Evolutionary conservation across 2,797 vertebrate species (phyloP), one percentile per base, ranked within the genome.

Genomic region (Gallinago nigripennis): DNA sequence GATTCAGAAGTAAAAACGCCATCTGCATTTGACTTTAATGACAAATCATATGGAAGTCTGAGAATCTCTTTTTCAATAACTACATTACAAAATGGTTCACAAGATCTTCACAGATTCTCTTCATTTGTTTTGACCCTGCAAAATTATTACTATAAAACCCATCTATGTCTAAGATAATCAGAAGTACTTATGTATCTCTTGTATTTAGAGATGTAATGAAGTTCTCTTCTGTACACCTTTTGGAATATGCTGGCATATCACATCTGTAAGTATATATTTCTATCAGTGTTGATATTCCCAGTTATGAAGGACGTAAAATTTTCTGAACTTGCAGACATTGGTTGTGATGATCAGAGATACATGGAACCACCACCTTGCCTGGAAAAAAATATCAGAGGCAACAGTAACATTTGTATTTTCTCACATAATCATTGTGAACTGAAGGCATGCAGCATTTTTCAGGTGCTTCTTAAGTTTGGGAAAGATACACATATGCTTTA

Each of bases 1-100:
- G 58, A 88, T 95, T 92, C 91, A 90, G 78, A 95, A 96, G 76
- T 88, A 76, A 94, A 92, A 96, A 9, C 57, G 93, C 57, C 94
- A 95, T 95, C 91, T 97, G 92, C 84, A 82, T 96, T 96, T 94
- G 31, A 88, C 82, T 95, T 96, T 93, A 96, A 96, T 86, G 86
- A 92, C 54, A 94, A 89, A 53, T 88, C 93, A 64, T 45, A 78
- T 66, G 58, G 58, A 85, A 85, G 43, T 23, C 57, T 60, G 58
- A 81, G 53, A 82, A 87, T 82, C 61, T 94, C 11, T 71, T 85
- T 95, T 96, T 83, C 63, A 86, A n/a, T 66, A 93, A 81, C 6
- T 37, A 43, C 3, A 5, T 61, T 73, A 24, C 58, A 92, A 61
- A 92, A 56, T 39, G 8, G 3, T 77, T 94, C 61, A 79, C 24